Conservation (phyloP, 1,140 invertebrate species). For the Temnothorax curvispinosus region DNA sequence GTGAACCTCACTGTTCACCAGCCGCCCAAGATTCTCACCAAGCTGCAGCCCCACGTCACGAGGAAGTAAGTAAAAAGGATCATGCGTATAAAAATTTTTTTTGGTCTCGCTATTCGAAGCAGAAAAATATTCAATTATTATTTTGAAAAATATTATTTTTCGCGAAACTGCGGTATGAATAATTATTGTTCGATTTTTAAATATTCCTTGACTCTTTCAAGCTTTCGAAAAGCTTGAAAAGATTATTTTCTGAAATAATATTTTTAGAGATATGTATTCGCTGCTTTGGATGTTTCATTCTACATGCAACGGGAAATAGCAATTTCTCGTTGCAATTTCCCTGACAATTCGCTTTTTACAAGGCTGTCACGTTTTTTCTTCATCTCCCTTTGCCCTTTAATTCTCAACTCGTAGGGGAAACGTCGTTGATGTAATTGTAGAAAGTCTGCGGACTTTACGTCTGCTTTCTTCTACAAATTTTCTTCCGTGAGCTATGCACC, state of each 20-base stretch:
- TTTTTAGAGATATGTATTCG: background rate
- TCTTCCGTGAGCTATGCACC: conserved; percentile 14
- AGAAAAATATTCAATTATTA: background rate
- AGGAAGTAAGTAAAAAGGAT: conserved; percentile 84
- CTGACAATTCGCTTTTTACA: conserved; percentile 24
- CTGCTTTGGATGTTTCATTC: background rate
- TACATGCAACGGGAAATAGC: background rate
- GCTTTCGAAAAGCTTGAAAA: background rate
- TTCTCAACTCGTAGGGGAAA: background rate
- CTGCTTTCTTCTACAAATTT: background rate
- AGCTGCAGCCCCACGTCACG: conserved; percentile 93
- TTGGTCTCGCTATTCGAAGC: background rate
- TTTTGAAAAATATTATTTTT: background rate
- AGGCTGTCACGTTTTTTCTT: background rate
- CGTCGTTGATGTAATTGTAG: conserved; percentile 15
- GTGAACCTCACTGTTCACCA: conserved; percentile 95
- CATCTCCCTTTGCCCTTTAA: conserved; percentile 18
- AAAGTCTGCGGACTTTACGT: conserved; percentile 34
- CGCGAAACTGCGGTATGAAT: background rate
- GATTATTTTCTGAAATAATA: background rate
- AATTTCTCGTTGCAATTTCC: background rate
- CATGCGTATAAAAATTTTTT: background rate
- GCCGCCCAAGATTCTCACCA: conserved; percentile 92
- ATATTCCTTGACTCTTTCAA: background rate
- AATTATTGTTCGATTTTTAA: background rate